These are phyloP conservation scores for Ectobius pallidus DNA, from an alignment of 2,888 invertebrate species.

Conservation along the genomic window DNA sequence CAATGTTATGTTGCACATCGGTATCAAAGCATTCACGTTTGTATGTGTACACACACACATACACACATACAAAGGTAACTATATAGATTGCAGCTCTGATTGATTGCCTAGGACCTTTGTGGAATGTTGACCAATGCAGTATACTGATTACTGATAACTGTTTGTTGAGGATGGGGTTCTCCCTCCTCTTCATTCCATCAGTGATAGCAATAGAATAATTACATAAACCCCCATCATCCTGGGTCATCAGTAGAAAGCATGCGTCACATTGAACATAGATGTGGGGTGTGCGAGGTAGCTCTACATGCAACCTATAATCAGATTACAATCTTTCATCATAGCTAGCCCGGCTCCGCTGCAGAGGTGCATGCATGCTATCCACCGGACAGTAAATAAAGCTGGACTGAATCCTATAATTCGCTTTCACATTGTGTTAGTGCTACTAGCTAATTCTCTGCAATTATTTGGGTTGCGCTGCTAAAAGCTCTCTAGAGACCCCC, in stretches of 20 bases:
- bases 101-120: constrained; percentile 36
- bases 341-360: constrained; percentile 7
- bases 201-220: constrained; percentile 31
- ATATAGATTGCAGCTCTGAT: constrained; percentile 37
- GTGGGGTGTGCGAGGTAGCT: background rate
- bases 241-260: constrained; percentile 20
- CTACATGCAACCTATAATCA: constrained; percentile 25
- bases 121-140: constrained; percentile 38
- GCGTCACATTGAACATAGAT: constrained; percentile 27
- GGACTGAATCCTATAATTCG: constrained; percentile 30
- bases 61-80: constrained; percentile 35
- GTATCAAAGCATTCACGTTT: constrained; percentile 42
- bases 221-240: constrained; percentile 20
- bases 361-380: constrained; percentile 19
- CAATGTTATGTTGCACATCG: constrained; percentile 32
- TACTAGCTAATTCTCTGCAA: constrained; percentile 29
- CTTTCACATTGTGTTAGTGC: constrained; percentile 27
- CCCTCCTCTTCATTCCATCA: constrained; percentile 19
- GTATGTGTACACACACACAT: constrained; percentile 29
- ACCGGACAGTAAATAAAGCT: constrained; percentile 30
- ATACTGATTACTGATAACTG: constrained; percentile 40
- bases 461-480: constrained; percentile 28
- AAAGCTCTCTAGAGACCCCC: constrained; percentile 20
- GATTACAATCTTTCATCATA: constrained; percentile 31
- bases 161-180: constrained; percentile 28